A percentile compares a stretch with the other conserved stretches of the same genome.
Evolutionary conservation across 2,888 invertebrate species (phyloP).

Genomic region (Gasteruption jaculator): DNA sequence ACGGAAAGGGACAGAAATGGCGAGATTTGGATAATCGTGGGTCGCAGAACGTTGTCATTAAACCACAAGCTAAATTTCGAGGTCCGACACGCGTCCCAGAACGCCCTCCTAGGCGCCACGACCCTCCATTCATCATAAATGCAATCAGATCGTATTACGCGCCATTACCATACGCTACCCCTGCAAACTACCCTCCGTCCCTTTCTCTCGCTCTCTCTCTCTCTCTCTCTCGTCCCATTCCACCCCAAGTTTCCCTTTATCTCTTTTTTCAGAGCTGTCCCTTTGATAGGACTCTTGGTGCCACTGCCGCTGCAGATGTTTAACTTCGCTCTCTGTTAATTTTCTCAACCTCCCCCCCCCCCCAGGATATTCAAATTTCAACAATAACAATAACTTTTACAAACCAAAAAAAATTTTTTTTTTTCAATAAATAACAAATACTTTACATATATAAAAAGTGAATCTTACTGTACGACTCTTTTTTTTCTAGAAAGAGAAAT

Average conservation of each 20-base stretch:
- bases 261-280: neutral
- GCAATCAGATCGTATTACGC: conserved; percentile 42
- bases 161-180: conserved; percentile 36
- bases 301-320: conserved; percentile 2
- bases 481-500: too few relatives aligned
- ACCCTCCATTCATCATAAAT: conserved; percentile 38
- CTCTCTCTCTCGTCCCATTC: conserved; percentile 10
- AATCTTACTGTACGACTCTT: too few relatives aligned
- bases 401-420: too few relatives aligned
- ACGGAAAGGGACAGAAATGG: too few relatives aligned
- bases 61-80: conserved; percentile 35
- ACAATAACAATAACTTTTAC: too few relatives aligned
- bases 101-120: conserved; percentile 18
- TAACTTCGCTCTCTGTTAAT: conserved; percentile 2
- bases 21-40: too few relatives aligned
- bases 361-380: too few relatives aligned
- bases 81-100: conserved; percentile 28
- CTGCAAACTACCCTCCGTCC: conserved; percentile 6
- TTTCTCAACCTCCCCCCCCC: neutral
- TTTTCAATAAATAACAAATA: too few relatives aligned
- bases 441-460: too few relatives aligned
- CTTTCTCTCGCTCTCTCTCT: conserved; percentile 3
- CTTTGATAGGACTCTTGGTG: neutral
- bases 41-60: conserved; percentile 33
- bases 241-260: conserved; percentile 6